Conservation (phyloP, 2,888 invertebrate genomes). For the Oscheius sp. region DNA sequence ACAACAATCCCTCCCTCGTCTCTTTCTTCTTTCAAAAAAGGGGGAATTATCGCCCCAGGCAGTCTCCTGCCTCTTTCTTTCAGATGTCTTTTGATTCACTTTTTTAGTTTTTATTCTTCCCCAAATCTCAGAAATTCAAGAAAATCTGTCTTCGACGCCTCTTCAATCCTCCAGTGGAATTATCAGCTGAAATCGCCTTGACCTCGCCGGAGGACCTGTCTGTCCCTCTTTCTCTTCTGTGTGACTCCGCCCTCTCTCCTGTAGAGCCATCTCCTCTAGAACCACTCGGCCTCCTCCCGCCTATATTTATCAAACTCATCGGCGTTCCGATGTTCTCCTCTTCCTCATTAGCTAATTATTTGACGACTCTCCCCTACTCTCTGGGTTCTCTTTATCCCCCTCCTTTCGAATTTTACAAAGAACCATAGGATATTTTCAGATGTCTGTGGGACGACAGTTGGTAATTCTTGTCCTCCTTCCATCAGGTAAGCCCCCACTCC, state of each 20-base stretch:
- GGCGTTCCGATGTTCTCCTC: neutral
- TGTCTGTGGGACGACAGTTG: neutral
- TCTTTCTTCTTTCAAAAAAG: neutral
- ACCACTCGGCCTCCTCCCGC: neutral
- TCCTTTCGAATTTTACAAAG: neutral
- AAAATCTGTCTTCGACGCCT: neutral
- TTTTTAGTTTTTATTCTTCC: neutral
- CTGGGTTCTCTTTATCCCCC: neutral
- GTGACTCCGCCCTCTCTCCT: neutral
- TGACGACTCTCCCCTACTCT: neutral
- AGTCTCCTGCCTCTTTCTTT: too few relatives aligned
- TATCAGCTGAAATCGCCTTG: slow-evolving; percentile 5
- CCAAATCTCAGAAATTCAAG: neutral
- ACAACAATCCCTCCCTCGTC: neutral
- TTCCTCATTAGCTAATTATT: neutral
- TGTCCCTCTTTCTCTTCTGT: neutral
- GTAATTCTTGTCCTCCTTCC: neutral
- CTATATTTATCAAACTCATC: neutral
- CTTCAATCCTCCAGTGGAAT: neutral
- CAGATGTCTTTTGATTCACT: neutral
- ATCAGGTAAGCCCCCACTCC: neutral
- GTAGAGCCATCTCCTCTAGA: neutral
- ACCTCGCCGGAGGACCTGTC: slow-evolving; percentile 12
- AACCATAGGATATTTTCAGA: neutral
- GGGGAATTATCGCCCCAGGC: too few relatives aligned